Base-by-base conservation (phyloP, 2,113 vertebrate species). In the Ahaetulla prasina region DNA sequence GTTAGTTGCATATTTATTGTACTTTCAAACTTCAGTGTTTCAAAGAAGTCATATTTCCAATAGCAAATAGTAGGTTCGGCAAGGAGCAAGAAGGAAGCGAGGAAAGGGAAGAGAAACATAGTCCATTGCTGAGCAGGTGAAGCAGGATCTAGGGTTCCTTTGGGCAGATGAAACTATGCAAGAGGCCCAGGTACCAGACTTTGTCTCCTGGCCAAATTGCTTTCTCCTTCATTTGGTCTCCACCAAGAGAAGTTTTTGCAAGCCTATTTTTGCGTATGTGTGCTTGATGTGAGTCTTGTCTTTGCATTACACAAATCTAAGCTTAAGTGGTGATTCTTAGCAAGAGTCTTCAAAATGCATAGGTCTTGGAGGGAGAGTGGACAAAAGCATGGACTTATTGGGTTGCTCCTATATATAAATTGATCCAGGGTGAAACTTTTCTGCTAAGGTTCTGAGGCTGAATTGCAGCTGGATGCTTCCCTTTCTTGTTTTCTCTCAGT, bases 391-490 rank as follows among this genome's bases (percentile, higher is more conserved):
- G 63, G 57, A 2, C 45, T 35, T 55, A n/a, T 4, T 43, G 6
- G 27, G 0, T 9, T 0, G 23, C 74, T 50, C 27, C 0, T 0
- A 2, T 35, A 6, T 50, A 39, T 43, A 8, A 85, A 53, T n/a
- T 30, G 89, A 74, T 22, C 68, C 16, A n/a, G 87, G 87, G 39
- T 39, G 52, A 30, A 47, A 12, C 9, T 45, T 63, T 39, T 25
- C 55, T 84, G 63, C 30, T 39, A 11, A 90, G 30, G 0, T 9
- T 30, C 88, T 49, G 55, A 87, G 57, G 22, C 27, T 50, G 84
- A n/a, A 50, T 90, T 2, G 39, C 74, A 89, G 0, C 0, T 45
- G 49, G 54, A 30, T 39, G 60, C 90, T 89, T 91, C 90, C 27
- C 27, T 50, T 50, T 50, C 86, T 52, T 23, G 30, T 53, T 94